These are phyloP conservation scores for Malurus elegans DNA, from an alignment of 2,113 vertebrate genomes.

Conservation along the genomic window DNA sequence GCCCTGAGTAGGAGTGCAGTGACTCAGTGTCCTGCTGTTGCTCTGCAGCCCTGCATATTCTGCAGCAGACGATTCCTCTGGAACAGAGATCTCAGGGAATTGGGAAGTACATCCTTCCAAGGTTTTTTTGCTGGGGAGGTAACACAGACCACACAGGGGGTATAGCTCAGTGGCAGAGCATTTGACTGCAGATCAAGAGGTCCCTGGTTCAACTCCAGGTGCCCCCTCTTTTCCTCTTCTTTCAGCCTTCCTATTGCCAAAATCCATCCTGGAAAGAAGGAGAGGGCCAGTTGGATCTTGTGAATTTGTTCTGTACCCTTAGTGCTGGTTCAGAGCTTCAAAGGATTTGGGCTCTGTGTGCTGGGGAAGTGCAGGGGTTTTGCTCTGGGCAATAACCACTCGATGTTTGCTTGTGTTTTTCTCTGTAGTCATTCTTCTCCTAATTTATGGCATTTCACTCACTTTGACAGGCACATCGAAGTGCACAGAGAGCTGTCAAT, in stretches of 20 bases:
- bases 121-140: no score
- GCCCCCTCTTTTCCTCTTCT: constrained; percentile 7
- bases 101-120: background rate
- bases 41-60: background rate
- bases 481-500: no score
- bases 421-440: background rate
- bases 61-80: background rate
- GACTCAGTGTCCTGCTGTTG: background rate
- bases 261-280: rapidly evolving
- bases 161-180: constrained; percentile 75
- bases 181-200: constrained; percentile 78
- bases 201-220: constrained; percentile 73
- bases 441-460: background rate
- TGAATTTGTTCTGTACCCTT: no score
- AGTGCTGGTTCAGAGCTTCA: background rate
- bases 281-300: background rate
- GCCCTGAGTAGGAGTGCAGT: background rate
- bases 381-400: background rate
- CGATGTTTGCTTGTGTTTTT: rapidly evolving
- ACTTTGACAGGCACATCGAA: background rate
- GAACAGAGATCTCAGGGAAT: no score
- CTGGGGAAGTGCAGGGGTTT: background rate
- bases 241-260: background rate
- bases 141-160: background rate
- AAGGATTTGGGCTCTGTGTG: background rate